Conservation (phyloP, 2,113 vertebrate genomes). For the Microtus pennsylvanicus region DNA sequence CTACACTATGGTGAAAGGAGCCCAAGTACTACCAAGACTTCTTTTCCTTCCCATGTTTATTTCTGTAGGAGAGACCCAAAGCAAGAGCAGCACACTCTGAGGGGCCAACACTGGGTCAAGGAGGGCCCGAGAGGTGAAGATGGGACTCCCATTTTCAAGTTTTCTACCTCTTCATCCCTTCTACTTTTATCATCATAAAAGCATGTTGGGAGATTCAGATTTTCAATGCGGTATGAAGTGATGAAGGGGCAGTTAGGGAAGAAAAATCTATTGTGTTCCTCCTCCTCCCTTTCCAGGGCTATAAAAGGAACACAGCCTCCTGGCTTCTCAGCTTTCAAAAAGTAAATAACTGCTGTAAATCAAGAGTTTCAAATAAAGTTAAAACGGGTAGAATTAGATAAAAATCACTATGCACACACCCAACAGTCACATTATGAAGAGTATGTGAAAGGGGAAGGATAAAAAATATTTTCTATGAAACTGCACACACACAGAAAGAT, state of each 20-base stretch:
- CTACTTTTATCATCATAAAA: slow-evolving; percentile 34
- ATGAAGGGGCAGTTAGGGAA: neutral
- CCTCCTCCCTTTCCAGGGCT: neutral
- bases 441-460: neutral
- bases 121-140: neutral
- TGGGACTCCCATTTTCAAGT: neutral
- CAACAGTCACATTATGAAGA: neutral
- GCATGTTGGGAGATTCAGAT: neutral
- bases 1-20: neutral
- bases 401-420: neutral
- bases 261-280: neutral
- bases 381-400: neutral
- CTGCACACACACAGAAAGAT: slow-evolving; percentile 35
- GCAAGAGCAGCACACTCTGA: neutral
- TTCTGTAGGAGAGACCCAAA: neutral
- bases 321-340: slow-evolving; percentile 46
- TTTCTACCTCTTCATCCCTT: neutral
- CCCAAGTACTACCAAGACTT: neutral
- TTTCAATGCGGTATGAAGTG: neutral
- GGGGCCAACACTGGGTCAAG: neutral
- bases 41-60: neutral
- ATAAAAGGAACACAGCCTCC: neutral
- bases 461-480: slow-evolving; percentile 42
- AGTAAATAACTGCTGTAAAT: slow-evolving; percentile 54
- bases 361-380: slow-evolving; percentile 22